Evolutionary conservation across 2,113 vertebrate genomes (phyloP).

Genomic region (Gasterosteus aculeatus): DNA sequence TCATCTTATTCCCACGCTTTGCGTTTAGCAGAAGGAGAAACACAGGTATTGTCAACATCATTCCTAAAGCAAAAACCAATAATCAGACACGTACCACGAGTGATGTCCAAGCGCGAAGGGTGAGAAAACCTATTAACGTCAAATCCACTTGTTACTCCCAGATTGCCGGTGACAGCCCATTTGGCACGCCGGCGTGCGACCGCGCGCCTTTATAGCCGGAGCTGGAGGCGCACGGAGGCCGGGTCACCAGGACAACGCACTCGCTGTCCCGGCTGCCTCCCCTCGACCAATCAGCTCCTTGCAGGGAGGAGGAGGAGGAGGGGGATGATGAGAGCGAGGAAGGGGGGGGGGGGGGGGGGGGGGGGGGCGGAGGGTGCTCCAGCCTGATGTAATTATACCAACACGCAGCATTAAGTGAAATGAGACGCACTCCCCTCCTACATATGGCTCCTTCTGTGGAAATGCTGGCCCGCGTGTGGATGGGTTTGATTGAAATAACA

Average conservation of each 20-base stretch:
- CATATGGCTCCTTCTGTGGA: constrained; percentile 76
- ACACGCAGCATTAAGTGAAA: constrained; percentile 82
- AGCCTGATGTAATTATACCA: constrained; percentile 85
- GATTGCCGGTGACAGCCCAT: constrained; percentile 71
- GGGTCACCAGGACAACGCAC: constrained; percentile 83
- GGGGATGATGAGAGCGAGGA: not conserved
- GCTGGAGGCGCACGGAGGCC: constrained; percentile 62
- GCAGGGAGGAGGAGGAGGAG: constrained; percentile 19
- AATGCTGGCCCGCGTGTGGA: constrained; percentile 39
- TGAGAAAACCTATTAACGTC: constrained; percentile 49
- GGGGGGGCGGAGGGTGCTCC: constrained; percentile 56
- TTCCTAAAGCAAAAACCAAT: constrained; percentile 2
- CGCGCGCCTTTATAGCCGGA: constrained; percentile 83
- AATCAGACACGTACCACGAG: constrained; percentile 68
- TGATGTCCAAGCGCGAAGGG: constrained; percentile 42
- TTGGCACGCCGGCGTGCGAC: constrained; percentile 75
- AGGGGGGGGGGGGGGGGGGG: not conserved
- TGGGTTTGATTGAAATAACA: constrained; percentile 34
- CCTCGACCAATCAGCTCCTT: constrained; percentile 83
- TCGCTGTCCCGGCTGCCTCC: constrained; percentile 75
- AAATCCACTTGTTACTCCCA: constrained; percentile 79
- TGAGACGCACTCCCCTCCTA: constrained; percentile 78
- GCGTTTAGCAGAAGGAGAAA: not conserved
- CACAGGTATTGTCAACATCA: not conserved
- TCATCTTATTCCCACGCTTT: too few relatives aligned